A percentile compares a stretch with the other conserved stretches of the same genome.
Conservation (phyloP, 2,797 vertebrate genomes). For the Orestias chungarensis region DNA sequence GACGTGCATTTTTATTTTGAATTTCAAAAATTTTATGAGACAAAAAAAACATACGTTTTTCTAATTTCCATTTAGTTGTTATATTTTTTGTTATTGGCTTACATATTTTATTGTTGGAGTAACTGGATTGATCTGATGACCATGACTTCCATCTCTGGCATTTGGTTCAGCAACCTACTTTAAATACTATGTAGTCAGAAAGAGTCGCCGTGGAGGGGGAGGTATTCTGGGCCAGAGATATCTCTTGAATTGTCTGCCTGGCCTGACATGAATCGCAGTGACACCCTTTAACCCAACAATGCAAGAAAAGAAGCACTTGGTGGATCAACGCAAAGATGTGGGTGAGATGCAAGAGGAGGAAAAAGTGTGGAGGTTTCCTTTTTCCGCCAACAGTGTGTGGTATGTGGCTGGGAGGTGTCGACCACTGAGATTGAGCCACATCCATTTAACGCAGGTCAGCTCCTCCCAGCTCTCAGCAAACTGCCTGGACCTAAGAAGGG, state of each 20-base stretch:
- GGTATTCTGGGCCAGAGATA: slow-evolving; percentile 12
- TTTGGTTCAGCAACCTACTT: slow-evolving; percentile 7
- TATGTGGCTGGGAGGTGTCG: slow-evolving; percentile 75
- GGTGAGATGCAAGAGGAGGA: background rate
- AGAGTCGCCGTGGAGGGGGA: background rate
- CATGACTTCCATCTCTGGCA: background rate
- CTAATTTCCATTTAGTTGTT: background rate
- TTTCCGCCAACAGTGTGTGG: slow-evolving; percentile 65
- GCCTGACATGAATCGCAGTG: slow-evolving; percentile 12
- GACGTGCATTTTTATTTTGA: background rate
- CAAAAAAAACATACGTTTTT: background rate
- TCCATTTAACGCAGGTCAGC: slow-evolving; percentile 50
- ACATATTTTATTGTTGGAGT: too few relatives aligned
- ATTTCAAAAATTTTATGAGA: background rate
- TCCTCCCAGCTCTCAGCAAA: slow-evolving; percentile 41
- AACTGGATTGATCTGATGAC: slow-evolving; percentile 5
- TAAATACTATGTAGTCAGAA: slow-evolving; percentile 7
- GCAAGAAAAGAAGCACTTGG: too few relatives aligned
- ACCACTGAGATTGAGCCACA: slow-evolving; percentile 56
- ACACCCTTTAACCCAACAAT: slow-evolving; percentile 2
- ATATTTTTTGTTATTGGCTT: too few relatives aligned
- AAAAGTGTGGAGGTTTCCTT: slow-evolving; percentile 16
- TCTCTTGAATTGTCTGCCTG: slow-evolving; percentile 14
- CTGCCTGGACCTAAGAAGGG: slow-evolving; percentile 16
- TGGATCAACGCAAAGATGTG: slow-evolving; percentile 7